Evolutionary conservation across 2,888 invertebrate species (phyloP), one percentile per base, ranked within the genome.

Genomic region (Cepaea hortensis): DNA sequence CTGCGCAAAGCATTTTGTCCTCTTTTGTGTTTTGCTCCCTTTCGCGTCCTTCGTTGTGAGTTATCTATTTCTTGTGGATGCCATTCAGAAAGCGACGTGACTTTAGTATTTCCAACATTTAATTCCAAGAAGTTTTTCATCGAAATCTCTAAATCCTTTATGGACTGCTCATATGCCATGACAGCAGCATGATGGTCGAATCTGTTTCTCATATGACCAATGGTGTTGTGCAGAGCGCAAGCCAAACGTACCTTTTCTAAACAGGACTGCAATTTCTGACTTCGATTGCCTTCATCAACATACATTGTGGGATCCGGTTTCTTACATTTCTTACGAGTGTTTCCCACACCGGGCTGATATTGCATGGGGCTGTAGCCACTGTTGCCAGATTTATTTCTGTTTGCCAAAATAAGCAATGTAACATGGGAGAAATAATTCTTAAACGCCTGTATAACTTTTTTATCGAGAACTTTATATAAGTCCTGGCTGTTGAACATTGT

Each of bases 231-330:
- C 61, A 85, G n/a, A 2, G 85, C 13, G 13, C 65, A 79, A 7
- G 73, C 85, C 61, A 85, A 73, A 7, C 80, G 20, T n/a, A 81
- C 85, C 20, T 85, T 85, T 48, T 85, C 81, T 15, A 85, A 68
- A 68, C 85, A 85, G 15, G 35, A n/a, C 20, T 73, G 77, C 13
- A 85, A 23, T n/a, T 15, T 75, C 46, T 48, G 81, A 62, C 35
- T 50, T 75, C 75, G 70, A 5, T 46, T 72, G 46, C 20, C 35
- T 15, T 18, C 18, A 61, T 23, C 48, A 73, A 13, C 62, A 20
- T 18, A 48, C 46, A 20, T 15, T 46, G 84, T 11, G 3, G 48
- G 20, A 7, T 11, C 48, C 3, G 72, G 13, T 46, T 6, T 65
- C n/a, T 84, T 46, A n/a, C 61, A 3, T 9, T 76, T 76, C 15